Evolutionary conservation across 37 sponge, comb jelly and placozoan genomes (phyloP).

Genomic region (Chondrilla cf. caribensis): DNA sequence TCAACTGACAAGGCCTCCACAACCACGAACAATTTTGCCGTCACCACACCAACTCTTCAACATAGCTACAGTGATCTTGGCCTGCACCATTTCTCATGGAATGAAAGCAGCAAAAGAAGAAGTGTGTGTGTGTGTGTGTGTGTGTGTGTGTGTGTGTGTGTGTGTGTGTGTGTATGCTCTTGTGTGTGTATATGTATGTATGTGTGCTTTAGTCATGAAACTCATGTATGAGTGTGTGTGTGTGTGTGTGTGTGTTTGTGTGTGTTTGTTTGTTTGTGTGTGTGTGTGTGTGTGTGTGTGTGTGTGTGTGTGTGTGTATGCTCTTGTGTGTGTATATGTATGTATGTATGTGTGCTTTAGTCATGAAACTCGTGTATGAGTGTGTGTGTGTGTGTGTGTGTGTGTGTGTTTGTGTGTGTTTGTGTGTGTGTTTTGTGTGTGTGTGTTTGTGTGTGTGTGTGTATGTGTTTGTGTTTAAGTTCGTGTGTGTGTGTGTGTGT

Average conservation of each 20-base stretch:
- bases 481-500: too few species aligned
- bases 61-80: too few species aligned
- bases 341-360: not conserved
- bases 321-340: constrained; percentile 7
- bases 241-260: constrained; percentile 26
- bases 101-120: too few species aligned
- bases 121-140: constrained; percentile 36
- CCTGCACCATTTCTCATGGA: too few species aligned
- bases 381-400: constrained; percentile 1
- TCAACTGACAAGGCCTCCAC: too few species aligned
- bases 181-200: constrained; percentile 23
- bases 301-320: constrained; percentile 26
- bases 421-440: not conserved
- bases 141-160: constrained; percentile 37
- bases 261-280: constrained; percentile 19
- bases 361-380: too few species aligned
- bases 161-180: constrained; percentile 31
- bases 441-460: too few species aligned
- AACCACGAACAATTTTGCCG: too few species aligned
- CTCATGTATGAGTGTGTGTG: constrained; percentile 11
- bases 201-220: not conserved
- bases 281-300: constrained; percentile 28
- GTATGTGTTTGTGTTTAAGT: too few species aligned
- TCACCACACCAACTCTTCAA: too few species aligned
- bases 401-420: not conserved